Evolutionary conservation across 2,797 vertebrate genomes (phyloP), one percentile per base, ranked within the genome.

Genomic region (Pseudotriccus pelzelni): DNA sequence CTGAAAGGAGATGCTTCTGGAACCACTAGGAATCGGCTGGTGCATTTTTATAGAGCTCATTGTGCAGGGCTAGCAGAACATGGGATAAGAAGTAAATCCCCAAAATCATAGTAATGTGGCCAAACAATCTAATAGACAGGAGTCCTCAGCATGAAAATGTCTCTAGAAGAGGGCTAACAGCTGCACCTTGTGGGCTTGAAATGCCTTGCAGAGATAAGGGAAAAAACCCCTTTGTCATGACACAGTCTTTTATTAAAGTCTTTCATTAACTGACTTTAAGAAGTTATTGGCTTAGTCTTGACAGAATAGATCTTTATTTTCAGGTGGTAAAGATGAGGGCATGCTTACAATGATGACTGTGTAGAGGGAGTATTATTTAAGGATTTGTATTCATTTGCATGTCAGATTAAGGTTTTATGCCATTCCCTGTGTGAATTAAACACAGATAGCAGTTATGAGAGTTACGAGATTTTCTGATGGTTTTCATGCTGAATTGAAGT

Each of bases 121-220:
- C 28, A 12, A 77, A 69, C 10, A n/a, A 1, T 28, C 6, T 34
- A 16, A 34, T 13, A 72, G 43, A 12, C 36, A 30, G 63, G 39
- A 86, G 43, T 70, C 37, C 34, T 67, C 3, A 4, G 13, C n/a
- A 18, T 67, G 63, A 69, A 82, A 5, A 44, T 55, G 4, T 73
- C 52, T 76, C 47, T 47, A n/a, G 50, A 73, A 81, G 47, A 87
- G 37, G 21, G 25, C 12, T 84, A 66, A 93, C 14, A 94, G 89
- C 93, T 96, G 87, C 89, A 92, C 91, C 84, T 58, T 47, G 91
- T 90, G 93, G 86, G 50, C 83, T 94, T 43, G 55, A 72, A 78
- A 59, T 8, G 44, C 77, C 76, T 89, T 89, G 64, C 84, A 93
- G 87, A 87, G 66, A 23, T 55, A 41, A 34, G 63, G 43, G 27